Conservation (phyloP, 2,888 invertebrate species). For the Napeogenes sylphis region DNA sequence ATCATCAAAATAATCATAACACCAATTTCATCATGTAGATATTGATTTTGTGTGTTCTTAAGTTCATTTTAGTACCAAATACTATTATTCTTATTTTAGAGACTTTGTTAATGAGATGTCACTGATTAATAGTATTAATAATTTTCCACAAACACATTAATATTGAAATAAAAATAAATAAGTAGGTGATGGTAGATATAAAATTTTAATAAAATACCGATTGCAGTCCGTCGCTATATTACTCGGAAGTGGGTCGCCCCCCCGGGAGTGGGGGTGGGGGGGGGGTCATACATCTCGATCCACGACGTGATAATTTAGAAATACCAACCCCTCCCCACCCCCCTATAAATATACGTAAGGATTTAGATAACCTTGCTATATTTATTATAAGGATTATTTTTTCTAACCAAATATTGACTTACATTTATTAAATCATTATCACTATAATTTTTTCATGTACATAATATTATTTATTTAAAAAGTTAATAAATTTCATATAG, state of each 20-base stretch:
- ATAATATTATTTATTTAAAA: no score
- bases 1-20: no score
- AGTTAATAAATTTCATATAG: no score
- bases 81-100: no score
- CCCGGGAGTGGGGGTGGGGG: conserved; percentile 28
- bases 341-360: conserved; percentile 26
- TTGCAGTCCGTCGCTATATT: conserved; percentile 41
- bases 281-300: conserved; percentile 55
- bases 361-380: not conserved
- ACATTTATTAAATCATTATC: not conserved
- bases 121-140: no score
- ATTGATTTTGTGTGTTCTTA: no score
- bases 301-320: conserved; percentile 49
- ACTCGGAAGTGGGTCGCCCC: conserved; percentile 54
- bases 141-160: not conserved
- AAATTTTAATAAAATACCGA: conserved; percentile 34
- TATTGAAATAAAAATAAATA: not conserved
- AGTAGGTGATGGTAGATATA: not conserved
- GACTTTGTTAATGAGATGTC: no score
- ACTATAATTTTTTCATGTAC: no score
- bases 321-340: conserved; percentile 44
- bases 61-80: no score
- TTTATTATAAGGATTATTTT: not conserved
- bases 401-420: not conserved
- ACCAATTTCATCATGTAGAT: no score